A percentile compares a stretch with the other conserved stretches of the same genome.
Conservation (phyloP, 1,140 invertebrate genomes). For the Achroia grisella region DNA sequence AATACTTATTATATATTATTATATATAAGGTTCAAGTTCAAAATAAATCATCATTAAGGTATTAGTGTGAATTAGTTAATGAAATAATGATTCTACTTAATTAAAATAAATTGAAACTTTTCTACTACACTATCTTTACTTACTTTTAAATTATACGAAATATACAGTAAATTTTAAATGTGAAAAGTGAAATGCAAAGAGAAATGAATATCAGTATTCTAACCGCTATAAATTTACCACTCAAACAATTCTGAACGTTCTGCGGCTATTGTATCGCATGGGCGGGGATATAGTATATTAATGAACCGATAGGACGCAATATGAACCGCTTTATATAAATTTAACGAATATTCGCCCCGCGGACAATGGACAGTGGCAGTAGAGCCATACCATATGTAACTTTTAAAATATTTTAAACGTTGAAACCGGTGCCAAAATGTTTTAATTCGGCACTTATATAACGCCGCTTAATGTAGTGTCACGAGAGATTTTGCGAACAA, state of each 20-base stretch:
- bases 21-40: too few relatives aligned
- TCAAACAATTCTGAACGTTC: constrained; percentile 26
- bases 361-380: constrained; percentile 32
- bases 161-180: too few relatives aligned
- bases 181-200: constrained; percentile 4
- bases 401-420: constrained; percentile 45
- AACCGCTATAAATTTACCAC: constrained; percentile 40
- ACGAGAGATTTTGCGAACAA: constrained; percentile 16
- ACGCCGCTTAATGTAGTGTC: neutral
- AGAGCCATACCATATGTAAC: constrained; percentile 30
- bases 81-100: too few relatives aligned
- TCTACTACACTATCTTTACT: too few relatives aligned
- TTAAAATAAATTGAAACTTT: too few relatives aligned
- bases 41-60: too few relatives aligned
- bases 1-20: too few relatives aligned
- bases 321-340: constrained; percentile 47
- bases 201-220: constrained; percentile 36
- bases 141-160: too few relatives aligned
- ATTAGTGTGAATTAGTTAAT: too few relatives aligned
- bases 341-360: constrained; percentile 27
- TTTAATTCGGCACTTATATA: constrained; percentile 42
- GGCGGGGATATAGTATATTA: constrained; percentile 47
- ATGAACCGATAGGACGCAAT: constrained; percentile 46
- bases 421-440: constrained; percentile 41
- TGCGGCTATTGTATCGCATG: constrained; percentile 25